These are phyloP conservation scores for Micrasema minimum DNA, from an alignment of 1,140 invertebrate genomes.

Conservation along the genomic window DNA sequence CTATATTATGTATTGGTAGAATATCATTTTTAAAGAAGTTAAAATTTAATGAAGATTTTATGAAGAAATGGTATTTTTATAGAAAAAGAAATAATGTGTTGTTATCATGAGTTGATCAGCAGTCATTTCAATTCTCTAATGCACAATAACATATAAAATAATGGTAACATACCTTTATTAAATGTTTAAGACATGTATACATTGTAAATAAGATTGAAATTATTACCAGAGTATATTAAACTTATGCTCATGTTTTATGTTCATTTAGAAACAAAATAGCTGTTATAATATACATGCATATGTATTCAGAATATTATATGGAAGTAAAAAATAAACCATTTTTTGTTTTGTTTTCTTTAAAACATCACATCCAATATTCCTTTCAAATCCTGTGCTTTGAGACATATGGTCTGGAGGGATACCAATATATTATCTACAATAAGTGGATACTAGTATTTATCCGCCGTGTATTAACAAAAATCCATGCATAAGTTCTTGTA, in stretches of 20 bases:
- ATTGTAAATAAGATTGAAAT: slow-evolving; percentile 49
- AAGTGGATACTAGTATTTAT: too few relatives aligned
- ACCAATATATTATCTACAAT: too few relatives aligned
- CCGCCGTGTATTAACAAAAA: too few relatives aligned
- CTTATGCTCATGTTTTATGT: slow-evolving; percentile 47
- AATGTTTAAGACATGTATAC: slow-evolving; percentile 49
- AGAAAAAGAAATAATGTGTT: slow-evolving; percentile 44
- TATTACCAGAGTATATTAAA: slow-evolving; percentile 48
- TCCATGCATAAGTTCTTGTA: too few relatives aligned
- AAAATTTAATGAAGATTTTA: slow-evolving; percentile 38
- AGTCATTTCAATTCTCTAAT: slow-evolving; percentile 49
- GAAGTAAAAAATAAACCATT: slow-evolving; percentile 39
- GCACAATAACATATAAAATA: slow-evolving; percentile 48
- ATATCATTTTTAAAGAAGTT: slow-evolving; percentile 28
- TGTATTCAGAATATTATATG: slow-evolving; percentile 47
- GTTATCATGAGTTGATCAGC: slow-evolving; percentile 23
- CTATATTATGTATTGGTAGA: slow-evolving; percentile 29
- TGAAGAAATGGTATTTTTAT: slow-evolving; percentile 50
- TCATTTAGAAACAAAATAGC: slow-evolving; percentile 49
- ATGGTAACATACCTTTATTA: slow-evolving; percentile 41
- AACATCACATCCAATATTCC: neutral
- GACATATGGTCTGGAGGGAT: too few relatives aligned
- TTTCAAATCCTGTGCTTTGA: neutral
- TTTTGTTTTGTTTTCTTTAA: neutral
- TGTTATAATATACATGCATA: slow-evolving; percentile 47